Percentiles rank a stretch among this genome's conserved stretches.
phyloP scores from a whole-genome alignment of 1,140 invertebrate species.

The Heliconius hewitsoni region DNA sequence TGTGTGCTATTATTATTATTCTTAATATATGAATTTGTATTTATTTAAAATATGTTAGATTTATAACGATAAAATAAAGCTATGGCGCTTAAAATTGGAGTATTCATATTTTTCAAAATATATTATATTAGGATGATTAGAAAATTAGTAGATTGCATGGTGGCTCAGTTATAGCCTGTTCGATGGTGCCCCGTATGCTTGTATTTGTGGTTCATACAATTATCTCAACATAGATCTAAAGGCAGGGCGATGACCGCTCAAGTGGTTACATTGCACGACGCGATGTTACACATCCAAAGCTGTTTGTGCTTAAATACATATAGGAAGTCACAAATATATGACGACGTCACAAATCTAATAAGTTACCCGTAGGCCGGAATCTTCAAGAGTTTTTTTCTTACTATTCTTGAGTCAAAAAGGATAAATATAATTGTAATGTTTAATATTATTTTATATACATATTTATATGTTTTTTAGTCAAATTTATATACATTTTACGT shows the following conservation, averaged over 20 bases:
- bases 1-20: too few species aligned
- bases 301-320: constrained; percentile 40
- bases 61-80: background rate
- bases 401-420: too few species aligned
- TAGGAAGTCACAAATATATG: background rate
- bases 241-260: constrained; percentile 63
- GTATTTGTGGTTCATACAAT: constrained; percentile 74
- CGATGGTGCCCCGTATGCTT: constrained; percentile 55
- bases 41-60: too few species aligned
- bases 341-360: background rate
- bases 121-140: background rate
- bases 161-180: constrained; percentile 41
- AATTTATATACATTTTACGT: constrained; percentile 7
- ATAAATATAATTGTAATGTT: background rate
- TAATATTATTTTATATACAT: too few species aligned
- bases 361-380: background rate
- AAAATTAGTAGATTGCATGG: constrained; percentile 9
- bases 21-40: background rate
- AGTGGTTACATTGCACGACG: constrained; percentile 54
- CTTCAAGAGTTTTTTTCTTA: background rate
- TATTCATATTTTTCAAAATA: background rate
- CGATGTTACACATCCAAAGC: constrained; percentile 48
- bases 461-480: background rate
- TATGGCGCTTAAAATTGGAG: background rate
- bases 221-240: constrained; percentile 76